These are phyloP conservation scores for Bolborhynchus lineola DNA, from an alignment of 2,113 vertebrate species.

Conservation along the genomic window DNA sequence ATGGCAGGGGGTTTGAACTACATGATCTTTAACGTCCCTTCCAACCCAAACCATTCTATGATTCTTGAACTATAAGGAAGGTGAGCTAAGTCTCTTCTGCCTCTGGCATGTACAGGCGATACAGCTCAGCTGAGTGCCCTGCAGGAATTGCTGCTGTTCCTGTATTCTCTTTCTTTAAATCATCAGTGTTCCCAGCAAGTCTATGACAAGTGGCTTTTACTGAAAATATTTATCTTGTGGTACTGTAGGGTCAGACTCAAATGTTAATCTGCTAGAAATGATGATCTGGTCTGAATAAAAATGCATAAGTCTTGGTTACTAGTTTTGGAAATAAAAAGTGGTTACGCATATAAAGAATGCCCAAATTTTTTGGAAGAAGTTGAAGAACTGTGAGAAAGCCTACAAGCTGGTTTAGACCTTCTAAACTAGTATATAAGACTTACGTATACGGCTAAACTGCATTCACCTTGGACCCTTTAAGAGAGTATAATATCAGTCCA, in stretches of 20 bases:
- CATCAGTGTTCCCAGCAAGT: not conserved
- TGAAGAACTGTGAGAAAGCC: not conserved
- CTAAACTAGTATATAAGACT: not conserved
- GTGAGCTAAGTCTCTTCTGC: not conserved
- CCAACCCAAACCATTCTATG: not conserved
- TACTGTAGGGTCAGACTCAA: not conserved
- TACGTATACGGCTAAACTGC: not conserved
- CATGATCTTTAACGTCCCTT: not conserved
- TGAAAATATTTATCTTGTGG: not conserved
- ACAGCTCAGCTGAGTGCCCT: not conserved
- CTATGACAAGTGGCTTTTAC: not conserved
- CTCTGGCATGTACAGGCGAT: not conserved
- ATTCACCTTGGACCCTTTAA: not conserved
- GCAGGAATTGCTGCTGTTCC: not conserved
- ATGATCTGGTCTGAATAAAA: not conserved
- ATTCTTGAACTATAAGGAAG: not conserved
- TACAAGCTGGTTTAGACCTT: not conserved
- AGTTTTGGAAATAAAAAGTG: not conserved
- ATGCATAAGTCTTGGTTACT: not conserved
- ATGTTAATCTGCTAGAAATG: not conserved
- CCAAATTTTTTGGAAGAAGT: not conserved
- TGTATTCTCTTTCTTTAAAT: not conserved
- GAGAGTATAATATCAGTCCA: not conserved
- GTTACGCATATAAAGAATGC: not conserved
- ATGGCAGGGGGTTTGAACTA: not conserved